Evolutionary conservation across 2,113 vertebrate genomes (phyloP).

Genomic region (Syngnathus floridae): DNA sequence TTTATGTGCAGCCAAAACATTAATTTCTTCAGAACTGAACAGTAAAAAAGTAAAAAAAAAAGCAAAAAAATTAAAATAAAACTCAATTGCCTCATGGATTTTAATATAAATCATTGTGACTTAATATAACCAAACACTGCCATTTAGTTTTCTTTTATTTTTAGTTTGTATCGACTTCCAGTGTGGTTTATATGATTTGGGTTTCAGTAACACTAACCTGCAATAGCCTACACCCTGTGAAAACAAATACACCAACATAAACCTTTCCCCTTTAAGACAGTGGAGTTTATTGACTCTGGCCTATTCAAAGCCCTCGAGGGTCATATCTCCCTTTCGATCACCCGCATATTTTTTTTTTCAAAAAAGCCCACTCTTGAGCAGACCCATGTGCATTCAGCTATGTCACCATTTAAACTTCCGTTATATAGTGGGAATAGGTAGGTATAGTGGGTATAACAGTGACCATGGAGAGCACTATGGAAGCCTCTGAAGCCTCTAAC

Average conservation of each 20-base stretch:
- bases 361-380: slow-evolving; percentile 57
- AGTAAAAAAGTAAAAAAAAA: background rate
- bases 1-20: too few relatives aligned
- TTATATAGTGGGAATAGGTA: slow-evolving; percentile 64
- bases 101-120: background rate
- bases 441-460: slow-evolving; percentile 60
- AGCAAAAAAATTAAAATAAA: background rate
- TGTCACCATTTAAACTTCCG: slow-evolving; percentile 60
- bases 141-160: background rate
- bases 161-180: background rate
- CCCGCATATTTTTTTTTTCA: slow-evolving; percentile 59
- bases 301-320: slow-evolving; percentile 55
- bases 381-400: slow-evolving; percentile 64
- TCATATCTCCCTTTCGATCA: slow-evolving; percentile 63
- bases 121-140: background rate
- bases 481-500: slow-evolving; percentile 29
- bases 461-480: slow-evolving; percentile 39
- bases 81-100: background rate
- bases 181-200: slow-evolving; percentile 10
- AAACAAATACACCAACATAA: slow-evolving; percentile 36
- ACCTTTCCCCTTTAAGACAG: slow-evolving; percentile 49
- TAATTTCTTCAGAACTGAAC: background rate
- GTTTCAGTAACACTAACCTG: slow-evolving; percentile 20
- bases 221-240: slow-evolving; percentile 28
- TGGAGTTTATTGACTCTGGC: slow-evolving; percentile 57